Evolutionary conservation across 2,888 invertebrate species (phyloP).

Genomic region (Melitaea athalia): DNA sequence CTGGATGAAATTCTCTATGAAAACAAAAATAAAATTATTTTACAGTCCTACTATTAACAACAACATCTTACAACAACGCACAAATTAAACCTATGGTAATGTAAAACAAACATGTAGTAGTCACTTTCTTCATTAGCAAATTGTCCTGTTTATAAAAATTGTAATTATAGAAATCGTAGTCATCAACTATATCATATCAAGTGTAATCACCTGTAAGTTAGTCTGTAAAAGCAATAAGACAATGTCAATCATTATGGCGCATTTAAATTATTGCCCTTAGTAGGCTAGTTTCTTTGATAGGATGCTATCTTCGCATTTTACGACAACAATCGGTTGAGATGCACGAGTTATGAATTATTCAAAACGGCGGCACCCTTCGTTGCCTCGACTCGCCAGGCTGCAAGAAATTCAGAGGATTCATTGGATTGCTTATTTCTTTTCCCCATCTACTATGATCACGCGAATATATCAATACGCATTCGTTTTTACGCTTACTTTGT

Average conservation of each 20-base stretch:
- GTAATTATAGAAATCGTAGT: no score
- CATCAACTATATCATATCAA: background rate
- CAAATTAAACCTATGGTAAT: no score
- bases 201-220: no score
- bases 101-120: no score
- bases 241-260: background rate
- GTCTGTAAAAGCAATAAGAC: background rate
- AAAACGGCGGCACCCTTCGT: slow-evolving; percentile 58
- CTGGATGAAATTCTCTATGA: no score
- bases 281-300: slow-evolving; percentile 46
- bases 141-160: no score
- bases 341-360: slow-evolving; percentile 70
- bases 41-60: background rate
- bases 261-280: background rate
- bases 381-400: slow-evolving; percentile 47
- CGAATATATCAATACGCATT: background rate
- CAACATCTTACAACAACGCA: no score
- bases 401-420: slow-evolving; percentile 42
- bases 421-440: slow-evolving; percentile 11
- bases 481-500: background rate
- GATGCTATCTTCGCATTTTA: slow-evolving; percentile 54
- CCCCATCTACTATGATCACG: background rate
- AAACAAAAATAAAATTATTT: no score
- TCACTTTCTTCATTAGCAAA: no score
- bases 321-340: slow-evolving; percentile 57